A percentile compares a stretch with the other conserved stretches of the same genome.
Conservation (phyloP, 2,113 vertebrate genomes). For the Bombycilla garrulus region DNA sequence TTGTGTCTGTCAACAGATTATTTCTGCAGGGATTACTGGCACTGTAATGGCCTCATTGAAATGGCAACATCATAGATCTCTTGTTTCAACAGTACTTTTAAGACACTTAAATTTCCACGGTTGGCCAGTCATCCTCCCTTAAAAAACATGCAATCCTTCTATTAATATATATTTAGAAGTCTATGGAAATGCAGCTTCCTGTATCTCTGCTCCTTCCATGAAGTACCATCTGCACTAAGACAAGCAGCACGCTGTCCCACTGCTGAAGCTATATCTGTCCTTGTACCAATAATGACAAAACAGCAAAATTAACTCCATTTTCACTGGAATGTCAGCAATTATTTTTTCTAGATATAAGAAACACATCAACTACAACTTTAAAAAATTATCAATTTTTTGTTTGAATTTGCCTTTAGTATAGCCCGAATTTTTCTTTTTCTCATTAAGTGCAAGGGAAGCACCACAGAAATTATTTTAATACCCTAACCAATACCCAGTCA, state of each 20-base stretch:
- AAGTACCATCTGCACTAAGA: not conserved
- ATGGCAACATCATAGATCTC: not conserved
- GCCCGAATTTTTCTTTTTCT: not conserved
- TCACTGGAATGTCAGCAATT: not conserved
- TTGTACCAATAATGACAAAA: not conserved
- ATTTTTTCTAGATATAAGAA: not conserved
- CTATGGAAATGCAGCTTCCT: not conserved
- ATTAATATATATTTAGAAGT: not conserved
- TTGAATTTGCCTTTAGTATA: not conserved
- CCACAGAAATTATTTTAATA: not conserved
- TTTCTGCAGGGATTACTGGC: constrained; percentile 22
- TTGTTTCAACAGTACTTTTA: not conserved
- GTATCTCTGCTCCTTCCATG: not conserved
- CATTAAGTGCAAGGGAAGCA: not conserved
- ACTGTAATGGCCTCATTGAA: not conserved
- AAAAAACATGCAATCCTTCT: not conserved
- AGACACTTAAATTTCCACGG: not conserved
- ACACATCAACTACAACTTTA: not conserved
- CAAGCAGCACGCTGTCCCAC: not conserved
- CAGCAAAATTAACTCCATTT: not conserved
- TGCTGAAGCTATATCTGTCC: not conserved
- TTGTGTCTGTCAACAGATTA: constrained; percentile 4
- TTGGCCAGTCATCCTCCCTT: not conserved
- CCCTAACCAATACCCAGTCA: not conserved
- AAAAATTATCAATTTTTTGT: not conserved